Evolutionary conservation across 2,113 vertebrate species (phyloP), one percentile per base, ranked within the genome.

Genomic region (Athene noctua): DNA sequence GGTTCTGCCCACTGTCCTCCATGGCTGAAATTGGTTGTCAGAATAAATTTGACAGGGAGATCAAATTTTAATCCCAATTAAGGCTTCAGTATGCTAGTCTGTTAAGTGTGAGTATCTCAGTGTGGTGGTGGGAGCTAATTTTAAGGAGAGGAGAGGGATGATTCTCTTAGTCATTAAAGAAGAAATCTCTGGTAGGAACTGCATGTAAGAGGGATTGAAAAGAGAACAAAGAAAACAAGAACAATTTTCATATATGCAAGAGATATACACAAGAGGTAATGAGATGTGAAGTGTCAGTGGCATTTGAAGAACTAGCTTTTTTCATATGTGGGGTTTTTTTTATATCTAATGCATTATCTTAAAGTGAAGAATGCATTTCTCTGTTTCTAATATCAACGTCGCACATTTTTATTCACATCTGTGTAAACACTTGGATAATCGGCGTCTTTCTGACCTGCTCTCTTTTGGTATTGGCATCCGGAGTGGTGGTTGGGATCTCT

Each of bases 391-490:
- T 90, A 73, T 49, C 40, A 80, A 36, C 0, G 0, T 68, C 82
- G 55, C 66, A 68, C 47, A 63, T 87, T 96, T 95, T 87, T 91
- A 87, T 87, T 91, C 84, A 89, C 84, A 94, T 95, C 87, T 96
- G 74, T 96, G 34, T 89, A 95, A 96, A 94, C 96, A 90, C 34
- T 85, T 93, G 62, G 44, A 68, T 96, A 93, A 82, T 27, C 91
- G 73, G 25, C 9, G 0, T 68, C 74, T 90, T 82, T 95, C 84
- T 87, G 84, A 89, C 58, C 57, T 75, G 61, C 61, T 84, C 9
- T 6, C 34, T 94, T 85, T 40, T 80, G 82, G 40, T 85, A 49
- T 17, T 89, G 89, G 68, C 72, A 22, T 55, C 30, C 55, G 84
- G 72, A 86, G 42, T 4, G 1, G 47, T 81, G 86, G 15, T 36